Conservation (phyloP, 1,140 invertebrate species). For the Maconellicoccus hirsutus region DNA sequence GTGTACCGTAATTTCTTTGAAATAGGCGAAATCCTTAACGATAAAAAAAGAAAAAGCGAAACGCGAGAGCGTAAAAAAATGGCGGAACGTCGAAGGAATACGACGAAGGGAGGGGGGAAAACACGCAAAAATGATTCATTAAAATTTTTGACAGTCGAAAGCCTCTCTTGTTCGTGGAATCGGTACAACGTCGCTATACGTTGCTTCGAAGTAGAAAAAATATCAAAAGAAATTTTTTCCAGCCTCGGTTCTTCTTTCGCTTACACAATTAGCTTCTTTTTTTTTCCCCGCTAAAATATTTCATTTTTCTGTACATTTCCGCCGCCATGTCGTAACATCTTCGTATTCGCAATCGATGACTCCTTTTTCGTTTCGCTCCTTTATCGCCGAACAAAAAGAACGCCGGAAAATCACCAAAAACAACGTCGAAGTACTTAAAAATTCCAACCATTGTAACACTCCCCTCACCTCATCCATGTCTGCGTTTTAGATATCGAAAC, state of each 20-base stretch:
- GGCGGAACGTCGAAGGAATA: too few relatives aligned
- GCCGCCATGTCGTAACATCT: too few relatives aligned
- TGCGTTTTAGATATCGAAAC: background rate
- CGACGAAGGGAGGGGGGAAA: background rate
- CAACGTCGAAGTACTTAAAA: too few relatives aligned
- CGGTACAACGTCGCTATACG: background rate
- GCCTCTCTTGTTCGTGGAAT: background rate
- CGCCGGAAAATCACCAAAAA: too few relatives aligned
- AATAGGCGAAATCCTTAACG: background rate
- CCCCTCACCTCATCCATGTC: background rate
- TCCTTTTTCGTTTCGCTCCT: too few relatives aligned
- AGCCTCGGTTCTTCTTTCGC: background rate
- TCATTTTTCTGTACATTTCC: too few relatives aligned
- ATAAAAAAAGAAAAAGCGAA: background rate
- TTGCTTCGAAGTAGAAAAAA: background rate
- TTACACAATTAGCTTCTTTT: background rate
- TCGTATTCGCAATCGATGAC: too few relatives aligned
- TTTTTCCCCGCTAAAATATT: background rate
- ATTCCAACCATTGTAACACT: background rate
- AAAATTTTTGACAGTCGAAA: conserved; percentile 5
- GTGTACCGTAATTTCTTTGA: background rate
- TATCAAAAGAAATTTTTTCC: background rate
- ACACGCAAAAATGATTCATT: conserved; percentile 5
- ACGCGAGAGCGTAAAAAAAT: too few relatives aligned
- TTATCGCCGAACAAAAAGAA: too few relatives aligned